Conservation (phyloP, 2,888 invertebrate genomes). For the Pantelozetes paolii region DNA sequence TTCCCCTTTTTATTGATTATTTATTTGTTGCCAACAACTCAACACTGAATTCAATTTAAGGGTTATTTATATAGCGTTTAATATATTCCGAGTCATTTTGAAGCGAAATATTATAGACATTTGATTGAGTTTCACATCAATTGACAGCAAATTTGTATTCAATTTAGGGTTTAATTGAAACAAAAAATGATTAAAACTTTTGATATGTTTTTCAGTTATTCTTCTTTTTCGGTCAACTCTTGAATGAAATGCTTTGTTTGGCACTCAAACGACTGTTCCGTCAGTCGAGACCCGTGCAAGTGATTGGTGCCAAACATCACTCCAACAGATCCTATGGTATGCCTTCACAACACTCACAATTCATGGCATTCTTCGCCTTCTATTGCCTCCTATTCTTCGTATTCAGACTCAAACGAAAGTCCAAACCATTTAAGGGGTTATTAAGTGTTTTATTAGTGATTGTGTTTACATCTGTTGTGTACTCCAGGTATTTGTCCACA, state of each 20-base stretch:
- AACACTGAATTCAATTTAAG: too few relatives aligned
- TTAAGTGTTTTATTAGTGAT: neutral
- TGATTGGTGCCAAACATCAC: neutral
- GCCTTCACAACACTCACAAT: constrained; percentile 43
- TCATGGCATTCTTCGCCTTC: constrained; percentile 40
- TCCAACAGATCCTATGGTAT: constrained; percentile 39
- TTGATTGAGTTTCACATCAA: too few relatives aligned
- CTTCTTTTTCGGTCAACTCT: constrained; percentile 41
- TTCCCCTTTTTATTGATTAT: too few relatives aligned
- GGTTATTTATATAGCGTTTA: too few relatives aligned
- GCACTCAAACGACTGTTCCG: constrained; percentile 23
- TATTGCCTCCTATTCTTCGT: constrained; percentile 34
- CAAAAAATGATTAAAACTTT: neutral
- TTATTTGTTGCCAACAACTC: too few relatives aligned
- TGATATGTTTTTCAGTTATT: constrained; percentile 39
- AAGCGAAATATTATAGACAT: too few relatives aligned
- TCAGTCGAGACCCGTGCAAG: constrained; percentile 21
- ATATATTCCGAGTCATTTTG: too few relatives aligned
- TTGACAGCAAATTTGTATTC: too few relatives aligned
- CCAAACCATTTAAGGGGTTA: neutral
- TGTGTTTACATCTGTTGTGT: constrained; percentile 13
- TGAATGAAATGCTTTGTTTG: constrained; percentile 40
- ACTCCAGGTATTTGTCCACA: constrained; percentile 37
- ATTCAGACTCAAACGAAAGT: constrained; percentile 21
- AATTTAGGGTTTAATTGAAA: too few relatives aligned